Base-by-base conservation (phyloP, 2,888 invertebrate genomes). In the Dione juno region DNA sequence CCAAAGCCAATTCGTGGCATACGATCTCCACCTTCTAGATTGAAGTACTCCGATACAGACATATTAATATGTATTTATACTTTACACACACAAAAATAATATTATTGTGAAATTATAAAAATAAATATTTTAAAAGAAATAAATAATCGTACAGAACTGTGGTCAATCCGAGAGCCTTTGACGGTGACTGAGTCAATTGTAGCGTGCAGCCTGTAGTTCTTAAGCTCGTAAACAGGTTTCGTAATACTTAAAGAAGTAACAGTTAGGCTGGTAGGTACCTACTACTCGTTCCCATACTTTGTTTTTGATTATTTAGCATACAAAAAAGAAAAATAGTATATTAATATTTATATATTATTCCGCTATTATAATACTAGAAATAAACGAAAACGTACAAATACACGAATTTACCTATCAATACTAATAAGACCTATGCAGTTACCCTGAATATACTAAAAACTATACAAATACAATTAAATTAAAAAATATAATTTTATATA, bases 1-100 rank as follows among this genome's bases (percentile, higher is more conserved):
- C 97, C 97, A 80, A 96, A 95, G 65, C 97, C 97, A 63, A 97
- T 87, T 66, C 94, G 90, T 8, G 97, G 96, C 94, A 97, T 95
- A 70, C 90, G 93, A 64, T 94, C 90, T 3, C 96, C 96, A 77
- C 86, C 85, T 58, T 86, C 83, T 63, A 93, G 78, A 57, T 81
- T 84, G 77, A 88, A 86, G 78, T 85, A 88, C 75, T 89, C 74
- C 40, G 85, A 81, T 65, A 85, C 73, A 37, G 86, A 77, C 91
- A 91, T 92, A 41, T 48, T 61, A 6, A 11, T 19, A 14, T 58
- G 2, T 28, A 28, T 28, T 28, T 2, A 28, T 5, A 19, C 40
- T 45, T 10, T 67, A 66, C 35, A 43, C 66, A n/a, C 35, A 57
- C 53, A 54, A 2, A 40, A 57, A n/a, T 28, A 43, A n/a, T 52